Percentiles rank a stretch among this genome's conserved stretches.
phyloP scores from a whole-genome alignment of 2,113 vertebrate genomes.

The Xiphorhynchus elegans region DNA sequence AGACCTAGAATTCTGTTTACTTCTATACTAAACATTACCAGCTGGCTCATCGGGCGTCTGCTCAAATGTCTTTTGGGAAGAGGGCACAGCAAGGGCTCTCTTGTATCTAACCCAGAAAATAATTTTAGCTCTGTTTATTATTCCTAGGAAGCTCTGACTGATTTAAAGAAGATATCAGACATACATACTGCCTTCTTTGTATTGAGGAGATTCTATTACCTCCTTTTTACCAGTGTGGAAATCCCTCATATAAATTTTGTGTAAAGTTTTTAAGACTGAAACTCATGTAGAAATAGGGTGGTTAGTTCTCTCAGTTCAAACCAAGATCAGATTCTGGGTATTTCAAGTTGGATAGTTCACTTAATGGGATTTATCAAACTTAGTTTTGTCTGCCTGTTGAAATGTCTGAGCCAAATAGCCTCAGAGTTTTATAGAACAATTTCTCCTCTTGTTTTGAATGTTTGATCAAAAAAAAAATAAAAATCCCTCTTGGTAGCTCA shows the following conservation, averaged over 20 bases:
- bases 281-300: neutral
- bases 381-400: neutral
- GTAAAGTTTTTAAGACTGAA: neutral
- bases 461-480: neutral
- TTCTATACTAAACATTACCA: conserved; percentile 33
- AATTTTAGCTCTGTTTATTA: conserved; percentile 22
- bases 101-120: neutral
- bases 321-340: neutral
- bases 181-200: neutral
- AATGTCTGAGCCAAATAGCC: neutral
- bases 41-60: neutral
- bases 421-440: neutral
- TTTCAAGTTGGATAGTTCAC: neutral
- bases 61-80: conserved; percentile 22
- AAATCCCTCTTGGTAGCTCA: neutral
- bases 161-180: neutral
- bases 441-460: neutral
- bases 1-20: conserved; percentile 49
- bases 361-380: neutral
- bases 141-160: conserved; percentile 1
- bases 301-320: neutral
- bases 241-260: neutral
- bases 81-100: conserved; percentile 10
- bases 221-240: neutral
- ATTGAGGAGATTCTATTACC: neutral